These are phyloP conservation scores for Acanthurus tractus DNA, from an alignment of 2,797 vertebrate genomes.

Conservation along the genomic window DNA sequence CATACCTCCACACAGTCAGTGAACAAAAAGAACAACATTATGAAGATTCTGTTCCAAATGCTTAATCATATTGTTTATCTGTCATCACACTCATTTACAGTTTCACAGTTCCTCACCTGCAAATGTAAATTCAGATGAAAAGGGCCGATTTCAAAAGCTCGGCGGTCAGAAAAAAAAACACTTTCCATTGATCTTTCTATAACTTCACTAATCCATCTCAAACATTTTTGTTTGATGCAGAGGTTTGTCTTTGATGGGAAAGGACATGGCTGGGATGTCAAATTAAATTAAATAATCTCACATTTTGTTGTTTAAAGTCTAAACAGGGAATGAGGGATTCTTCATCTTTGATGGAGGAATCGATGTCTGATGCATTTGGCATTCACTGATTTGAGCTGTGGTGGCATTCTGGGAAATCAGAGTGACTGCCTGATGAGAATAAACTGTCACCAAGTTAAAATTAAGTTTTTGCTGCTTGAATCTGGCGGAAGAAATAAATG, in stretches of 20 bases:
- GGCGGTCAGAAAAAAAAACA: constrained; percentile 1
- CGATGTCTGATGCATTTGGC: constrained; percentile 31
- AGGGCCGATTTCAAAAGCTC: not conserved
- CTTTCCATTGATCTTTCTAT: not conserved
- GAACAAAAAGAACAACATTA: not conserved
- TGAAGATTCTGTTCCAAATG: not conserved
- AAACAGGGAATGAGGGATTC: constrained; percentile 22
- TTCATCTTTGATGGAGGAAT: constrained; percentile 44
- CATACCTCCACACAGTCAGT: not conserved
- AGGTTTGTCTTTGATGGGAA: constrained; percentile 12
- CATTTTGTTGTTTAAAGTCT: constrained; percentile 45
- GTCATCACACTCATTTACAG: not conserved
- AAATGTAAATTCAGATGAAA: constrained; percentile 12
- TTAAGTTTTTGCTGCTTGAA: constrained; percentile 38
- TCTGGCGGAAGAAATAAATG: constrained; percentile 5
- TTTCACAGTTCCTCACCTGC: too few relatives aligned
- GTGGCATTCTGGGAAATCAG: constrained; percentile 59
- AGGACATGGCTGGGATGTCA: constrained; percentile 11
- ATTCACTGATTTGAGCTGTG: constrained; percentile 33
- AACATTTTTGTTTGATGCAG: not conserved
- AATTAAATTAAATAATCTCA: constrained; percentile 45
- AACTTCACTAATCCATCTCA: constrained; percentile 3
- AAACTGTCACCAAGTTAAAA: constrained; percentile 47
- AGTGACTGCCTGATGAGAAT: constrained; percentile 48
- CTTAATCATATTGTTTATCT: not conserved